Conservation (phyloP, 2,113 vertebrate genomes). For the Turdus rufiventris region DNA sequence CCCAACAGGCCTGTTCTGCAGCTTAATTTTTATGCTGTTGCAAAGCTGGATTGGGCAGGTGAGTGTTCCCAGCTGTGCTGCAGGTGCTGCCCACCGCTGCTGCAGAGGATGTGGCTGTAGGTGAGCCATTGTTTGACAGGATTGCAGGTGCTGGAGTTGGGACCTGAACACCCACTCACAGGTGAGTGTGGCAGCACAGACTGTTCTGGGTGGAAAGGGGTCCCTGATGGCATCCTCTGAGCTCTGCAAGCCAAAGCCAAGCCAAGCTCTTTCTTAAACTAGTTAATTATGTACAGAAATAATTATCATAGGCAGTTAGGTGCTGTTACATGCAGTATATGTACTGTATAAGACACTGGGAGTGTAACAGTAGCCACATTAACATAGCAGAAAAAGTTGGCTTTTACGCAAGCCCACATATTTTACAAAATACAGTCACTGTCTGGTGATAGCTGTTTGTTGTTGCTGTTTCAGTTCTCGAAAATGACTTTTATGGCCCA, state of each 20-base stretch:
- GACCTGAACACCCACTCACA: not conserved
- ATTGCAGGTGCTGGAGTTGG: not conserved
- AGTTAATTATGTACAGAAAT: not conserved
- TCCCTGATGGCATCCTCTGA: not conserved
- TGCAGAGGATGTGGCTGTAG: not conserved
- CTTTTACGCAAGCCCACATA: not conserved
- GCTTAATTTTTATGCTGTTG: not conserved
- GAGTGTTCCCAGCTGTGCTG: not conserved
- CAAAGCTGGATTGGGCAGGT: not conserved
- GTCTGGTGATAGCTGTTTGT: not conserved
- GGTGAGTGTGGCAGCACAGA: not conserved
- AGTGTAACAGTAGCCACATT: not conserved
- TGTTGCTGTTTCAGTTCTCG: not conserved
- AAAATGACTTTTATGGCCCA: not conserved
- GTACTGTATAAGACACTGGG: not conserved
- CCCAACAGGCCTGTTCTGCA: not conserved
- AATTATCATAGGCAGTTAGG: not conserved
- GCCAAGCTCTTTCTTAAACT: not conserved
- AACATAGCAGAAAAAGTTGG: not conserved
- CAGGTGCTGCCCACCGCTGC: not conserved
- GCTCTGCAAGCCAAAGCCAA: not conserved
- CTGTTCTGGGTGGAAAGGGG: not conserved
- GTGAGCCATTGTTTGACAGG: not conserved
- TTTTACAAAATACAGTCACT: not conserved
- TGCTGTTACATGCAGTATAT: not conserved